phyloP scores from a whole-genome alignment of 1,140 invertebrate genomes.

The Chironomus striatipennis region DNA sequence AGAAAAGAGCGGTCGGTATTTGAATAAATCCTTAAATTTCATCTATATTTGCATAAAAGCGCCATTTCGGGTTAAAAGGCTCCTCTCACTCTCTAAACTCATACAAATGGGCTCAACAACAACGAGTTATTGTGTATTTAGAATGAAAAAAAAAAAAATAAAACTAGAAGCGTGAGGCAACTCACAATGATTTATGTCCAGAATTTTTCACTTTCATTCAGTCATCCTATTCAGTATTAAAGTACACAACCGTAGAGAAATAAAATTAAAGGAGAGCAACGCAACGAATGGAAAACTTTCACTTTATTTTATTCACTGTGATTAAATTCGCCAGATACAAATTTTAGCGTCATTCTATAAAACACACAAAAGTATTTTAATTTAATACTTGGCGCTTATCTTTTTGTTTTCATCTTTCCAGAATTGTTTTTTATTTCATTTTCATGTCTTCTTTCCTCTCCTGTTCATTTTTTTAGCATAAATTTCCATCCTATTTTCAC shows the following conservation, averaged over 20 bases:
- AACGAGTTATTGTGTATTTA: no score
- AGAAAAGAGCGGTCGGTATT: background rate
- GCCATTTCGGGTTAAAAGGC: background rate
- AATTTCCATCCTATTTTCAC: background rate
- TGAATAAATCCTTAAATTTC: conserved; percentile 14
- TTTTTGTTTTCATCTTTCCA: conserved; percentile 19
- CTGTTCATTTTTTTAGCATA: background rate
- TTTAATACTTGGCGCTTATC: conserved; percentile 17
- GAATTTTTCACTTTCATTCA: background rate
- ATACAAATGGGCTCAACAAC: background rate
- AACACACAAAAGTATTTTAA: conserved; percentile 20
- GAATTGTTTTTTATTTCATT: conserved; percentile 14
- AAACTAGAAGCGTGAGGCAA: background rate
- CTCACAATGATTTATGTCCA: conserved; percentile 1
- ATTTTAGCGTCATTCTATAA: background rate
- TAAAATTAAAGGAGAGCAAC: background rate
- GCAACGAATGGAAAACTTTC: background rate
- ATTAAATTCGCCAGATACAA: conserved; percentile 22
- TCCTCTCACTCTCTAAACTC: background rate
- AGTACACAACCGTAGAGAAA: background rate
- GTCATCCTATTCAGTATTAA: no score
- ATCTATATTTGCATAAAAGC: conserved; percentile 9
- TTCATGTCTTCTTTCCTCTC: background rate
- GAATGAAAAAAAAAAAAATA: background rate
- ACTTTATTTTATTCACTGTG: background rate